Evolutionary conservation across 1,140 invertebrate genomes (phyloP).

Genomic region (Radopholus similis): DNA sequence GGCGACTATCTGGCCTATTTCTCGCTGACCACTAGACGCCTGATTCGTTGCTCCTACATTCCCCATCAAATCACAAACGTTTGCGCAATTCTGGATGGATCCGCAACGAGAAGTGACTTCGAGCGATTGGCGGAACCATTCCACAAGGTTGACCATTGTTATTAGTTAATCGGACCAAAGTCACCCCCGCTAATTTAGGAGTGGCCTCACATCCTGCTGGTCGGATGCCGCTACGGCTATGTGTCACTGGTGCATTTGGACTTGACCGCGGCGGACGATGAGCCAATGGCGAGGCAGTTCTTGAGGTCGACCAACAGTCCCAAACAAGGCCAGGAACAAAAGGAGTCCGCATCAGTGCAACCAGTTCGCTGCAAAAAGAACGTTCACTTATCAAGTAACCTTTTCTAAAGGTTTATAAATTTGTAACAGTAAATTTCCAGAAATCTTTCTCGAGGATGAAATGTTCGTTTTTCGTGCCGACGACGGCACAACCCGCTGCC

Average conservation of each 20-base stretch:
- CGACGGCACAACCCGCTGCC: constrained; percentile 18
- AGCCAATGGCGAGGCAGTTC: not conserved
- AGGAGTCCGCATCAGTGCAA: not conserved
- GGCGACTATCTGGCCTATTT: constrained; percentile 23
- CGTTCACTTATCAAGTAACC: constrained; percentile 9
- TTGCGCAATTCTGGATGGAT: constrained; percentile 21
- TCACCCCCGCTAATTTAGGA: not conserved
- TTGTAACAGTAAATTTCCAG: not conserved
- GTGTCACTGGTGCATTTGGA: constrained; percentile 10
- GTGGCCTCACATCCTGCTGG: constrained; percentile 28
- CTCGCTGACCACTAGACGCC: constrained; percentile 3
- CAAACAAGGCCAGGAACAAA: not conserved
- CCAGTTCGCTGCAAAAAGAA: constrained; percentile 6
- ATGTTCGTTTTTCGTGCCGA: constrained; percentile 27
- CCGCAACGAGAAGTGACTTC: not conserved
- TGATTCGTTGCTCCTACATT: constrained; percentile 17
- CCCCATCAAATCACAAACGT: constrained; percentile 18
- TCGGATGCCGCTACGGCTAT: constrained; percentile 22
- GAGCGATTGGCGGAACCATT: not conserved
- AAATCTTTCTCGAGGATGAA: constrained; percentile 26
- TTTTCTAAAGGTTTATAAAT: not conserved
- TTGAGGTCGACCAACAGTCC: not conserved
- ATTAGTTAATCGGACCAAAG: not conserved
- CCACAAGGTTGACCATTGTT: not conserved
- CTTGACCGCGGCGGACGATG: not conserved